A percentile compares a stretch with the other conserved stretches of the same genome.
phyloP scores from a whole-genome alignment of 1,140 invertebrate genomes.

The Antheraea mylitta region DNA sequence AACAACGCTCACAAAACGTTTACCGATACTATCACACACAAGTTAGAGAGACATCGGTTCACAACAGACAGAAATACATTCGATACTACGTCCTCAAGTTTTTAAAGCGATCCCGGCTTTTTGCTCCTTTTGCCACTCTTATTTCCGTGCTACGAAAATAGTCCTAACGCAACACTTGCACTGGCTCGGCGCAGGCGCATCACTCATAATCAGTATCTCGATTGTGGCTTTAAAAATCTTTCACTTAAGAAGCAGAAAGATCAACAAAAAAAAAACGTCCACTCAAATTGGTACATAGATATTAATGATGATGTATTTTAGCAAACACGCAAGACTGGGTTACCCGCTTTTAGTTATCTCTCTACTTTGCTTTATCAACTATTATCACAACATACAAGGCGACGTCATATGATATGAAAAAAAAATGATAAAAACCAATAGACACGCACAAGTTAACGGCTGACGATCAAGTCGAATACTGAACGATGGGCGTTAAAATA shows the following conservation, averaged over 20 bases:
- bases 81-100: conserved; percentile 69
- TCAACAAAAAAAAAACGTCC: conserved; percentile 6
- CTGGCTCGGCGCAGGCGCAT: conserved; percentile 58
- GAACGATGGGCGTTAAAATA: conserved; percentile 20
- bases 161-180: conserved; percentile 71
- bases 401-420: conserved; percentile 26
- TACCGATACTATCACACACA: conserved; percentile 41
- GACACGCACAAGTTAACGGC: conserved; percentile 34
- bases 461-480: conserved; percentile 29
- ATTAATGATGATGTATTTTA: conserved; percentile 12
- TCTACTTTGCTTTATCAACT: conserved; percentile 23
- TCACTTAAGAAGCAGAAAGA: not conserved
- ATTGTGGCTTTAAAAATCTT: not conserved
- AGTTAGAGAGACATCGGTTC: conserved; percentile 54
- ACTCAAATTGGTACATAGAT: not conserved
- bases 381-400: conserved; percentile 21
- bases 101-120: conserved; percentile 67
- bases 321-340: conserved; percentile 19
- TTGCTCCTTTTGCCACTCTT: conserved; percentile 77
- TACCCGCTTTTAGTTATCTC: conserved; percentile 27
- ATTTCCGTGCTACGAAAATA: conserved; percentile 79
- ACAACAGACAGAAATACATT: conserved; percentile 72
- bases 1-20: conserved; percentile 31
- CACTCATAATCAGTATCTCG: conserved; percentile 55
- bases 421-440: conserved; percentile 26